These are phyloP conservation scores for Remorina albescens DNA, from an alignment of 2,797 vertebrate species.

Conservation along the genomic window DNA sequence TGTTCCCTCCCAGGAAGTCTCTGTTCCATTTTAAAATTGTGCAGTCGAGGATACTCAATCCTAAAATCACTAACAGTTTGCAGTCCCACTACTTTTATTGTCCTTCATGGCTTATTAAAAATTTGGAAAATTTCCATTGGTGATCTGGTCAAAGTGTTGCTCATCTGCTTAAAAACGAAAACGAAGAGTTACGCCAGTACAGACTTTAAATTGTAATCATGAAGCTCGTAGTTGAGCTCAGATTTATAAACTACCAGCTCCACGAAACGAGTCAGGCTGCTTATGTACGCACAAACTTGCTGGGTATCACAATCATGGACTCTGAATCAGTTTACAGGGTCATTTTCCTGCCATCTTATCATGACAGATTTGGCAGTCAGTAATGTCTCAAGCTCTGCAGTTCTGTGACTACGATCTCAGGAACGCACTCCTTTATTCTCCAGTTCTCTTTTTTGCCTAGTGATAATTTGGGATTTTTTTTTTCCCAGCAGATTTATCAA, in stretches of 20 bases:
- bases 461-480: constrained; percentile 31
- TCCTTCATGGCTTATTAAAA: background rate
- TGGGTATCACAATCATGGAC: constrained; percentile 17
- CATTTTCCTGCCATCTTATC: constrained; percentile 48
- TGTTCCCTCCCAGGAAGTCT: background rate
- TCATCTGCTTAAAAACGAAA: constrained; percentile 14
- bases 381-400: constrained; percentile 56
- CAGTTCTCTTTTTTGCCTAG: constrained; percentile 39
- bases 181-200: constrained; percentile 23
- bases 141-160: constrained; percentile 15
- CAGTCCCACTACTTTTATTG: background rate
- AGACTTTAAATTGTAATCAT: constrained; percentile 44
- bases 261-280: constrained; percentile 17
- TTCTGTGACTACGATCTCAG: constrained; percentile 59
- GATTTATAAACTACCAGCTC: constrained; percentile 13
- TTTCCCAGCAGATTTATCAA: constrained; percentile 54
- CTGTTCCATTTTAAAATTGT: constrained; percentile 1
- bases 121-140: background rate
- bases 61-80: background rate
- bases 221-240: constrained; percentile 35
- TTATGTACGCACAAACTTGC: constrained; percentile 10
- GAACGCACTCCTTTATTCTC: constrained; percentile 49
- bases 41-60: background rate
- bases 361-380: constrained; percentile 55
- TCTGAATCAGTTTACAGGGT: constrained; percentile 58